Percentiles rank a stretch among this genome's conserved stretches.
Evolutionary conservation across 1,140 invertebrate species (phyloP).

Genomic region (Meloidogyne floridensis): DNA sequence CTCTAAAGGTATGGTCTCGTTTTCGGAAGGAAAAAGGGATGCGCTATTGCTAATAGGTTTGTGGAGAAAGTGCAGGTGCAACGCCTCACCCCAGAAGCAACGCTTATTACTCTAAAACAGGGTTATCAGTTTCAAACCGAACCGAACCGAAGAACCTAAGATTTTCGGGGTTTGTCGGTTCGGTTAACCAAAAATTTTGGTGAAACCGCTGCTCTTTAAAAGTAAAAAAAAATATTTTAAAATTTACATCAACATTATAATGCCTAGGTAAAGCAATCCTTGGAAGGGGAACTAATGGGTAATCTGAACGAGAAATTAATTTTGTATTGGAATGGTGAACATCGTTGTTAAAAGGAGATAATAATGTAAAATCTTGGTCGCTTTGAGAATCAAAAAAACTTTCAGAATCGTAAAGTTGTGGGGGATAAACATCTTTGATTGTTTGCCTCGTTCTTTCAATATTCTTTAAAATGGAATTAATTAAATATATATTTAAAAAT

Average conservation of each 20-base stretch:
- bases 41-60: no score
- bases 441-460: slow-evolving; percentile 10
- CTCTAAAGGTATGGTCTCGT: no score
- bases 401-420: slow-evolving; percentile 20
- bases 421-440: slow-evolving; percentile 43
- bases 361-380: slow-evolving; percentile 11
- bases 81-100: no score
- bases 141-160: no score
- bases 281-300: slow-evolving; percentile 35
- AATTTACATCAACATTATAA: slow-evolving; percentile 58
- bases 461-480: slow-evolving; percentile 18
- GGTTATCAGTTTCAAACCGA: no score
- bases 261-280: slow-evolving; percentile 49
- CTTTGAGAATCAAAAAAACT: slow-evolving; percentile 16
- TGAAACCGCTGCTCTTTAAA: no score
- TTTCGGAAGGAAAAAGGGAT: no score
- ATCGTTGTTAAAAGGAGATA: background rate
- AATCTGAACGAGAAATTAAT: background rate
- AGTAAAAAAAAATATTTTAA: background rate
- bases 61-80: no score
- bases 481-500: background rate
- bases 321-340: slow-evolving; percentile 1
- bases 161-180: no score
- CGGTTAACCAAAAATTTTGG: no score
- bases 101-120: no score